These are phyloP conservation scores for Esperia sulphurella DNA, from an alignment of 2,888 invertebrate species.

Conservation along the genomic window DNA sequence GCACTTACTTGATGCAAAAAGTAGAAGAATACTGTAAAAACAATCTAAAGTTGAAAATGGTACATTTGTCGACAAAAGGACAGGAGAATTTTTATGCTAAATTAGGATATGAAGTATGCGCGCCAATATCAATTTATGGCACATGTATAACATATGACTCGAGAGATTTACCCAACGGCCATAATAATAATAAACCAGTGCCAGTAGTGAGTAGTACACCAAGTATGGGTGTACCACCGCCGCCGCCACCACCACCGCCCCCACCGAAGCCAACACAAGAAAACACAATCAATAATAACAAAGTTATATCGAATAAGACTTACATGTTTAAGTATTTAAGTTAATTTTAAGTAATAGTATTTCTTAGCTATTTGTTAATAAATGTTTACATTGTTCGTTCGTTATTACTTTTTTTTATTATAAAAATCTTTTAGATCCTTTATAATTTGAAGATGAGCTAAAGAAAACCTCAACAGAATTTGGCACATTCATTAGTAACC, in stretches of 20 bases:
- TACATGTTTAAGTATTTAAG: constrained; percentile 62
- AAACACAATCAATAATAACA: constrained; percentile 28
- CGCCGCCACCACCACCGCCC: constrained; percentile 62
- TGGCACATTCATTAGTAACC: too few species aligned
- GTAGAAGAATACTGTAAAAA: constrained; percentile 86
- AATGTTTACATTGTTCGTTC: neutral
- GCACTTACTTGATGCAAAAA: constrained; percentile 85
- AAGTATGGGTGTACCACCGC: constrained; percentile 31
- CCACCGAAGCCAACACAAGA: constrained; percentile 58
- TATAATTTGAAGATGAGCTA: too few species aligned
- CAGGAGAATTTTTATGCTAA: constrained; percentile 87
- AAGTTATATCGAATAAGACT: constrained; percentile 51
- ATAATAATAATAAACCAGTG: constrained; percentile 32
- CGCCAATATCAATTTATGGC: constrained; percentile 85
- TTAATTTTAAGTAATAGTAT: neutral
- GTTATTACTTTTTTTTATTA: neutral
- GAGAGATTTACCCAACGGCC: constrained; percentile 19
- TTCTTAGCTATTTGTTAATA: neutral
- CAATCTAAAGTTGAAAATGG: constrained; percentile 79
- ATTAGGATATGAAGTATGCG: constrained; percentile 84
- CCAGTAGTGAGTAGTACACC: constrained; percentile 23
- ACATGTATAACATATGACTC: constrained; percentile 32
- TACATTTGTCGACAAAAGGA: constrained; percentile 85
- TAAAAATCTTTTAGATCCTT: too few species aligned
- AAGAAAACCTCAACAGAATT: too few species aligned